Evolutionary conservation across 2,888 invertebrate species (phyloP).

Genomic region (Muschampia plurimacula): DNA sequence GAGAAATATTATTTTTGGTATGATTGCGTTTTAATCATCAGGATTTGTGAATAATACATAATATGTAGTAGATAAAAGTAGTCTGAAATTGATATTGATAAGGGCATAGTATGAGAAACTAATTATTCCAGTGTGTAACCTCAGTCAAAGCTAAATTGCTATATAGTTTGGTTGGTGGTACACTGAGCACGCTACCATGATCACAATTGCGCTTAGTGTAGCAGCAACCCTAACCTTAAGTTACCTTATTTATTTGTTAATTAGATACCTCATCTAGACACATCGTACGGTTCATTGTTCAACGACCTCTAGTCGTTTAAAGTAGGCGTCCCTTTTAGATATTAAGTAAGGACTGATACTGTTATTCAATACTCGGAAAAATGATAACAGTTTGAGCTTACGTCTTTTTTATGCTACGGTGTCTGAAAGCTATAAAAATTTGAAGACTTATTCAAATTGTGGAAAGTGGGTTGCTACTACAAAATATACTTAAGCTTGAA

Average conservation of each 20-base stretch:
- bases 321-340: conserved; percentile 62
- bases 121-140: conserved; percentile 53
- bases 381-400: conserved; percentile 33
- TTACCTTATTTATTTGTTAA: conserved; percentile 74
- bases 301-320: conserved; percentile 51
- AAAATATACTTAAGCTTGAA: too few species aligned
- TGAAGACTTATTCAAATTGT: too few species aligned
- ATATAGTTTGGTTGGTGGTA: conserved; percentile 24
- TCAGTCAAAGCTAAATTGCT: conserved; percentile 43
- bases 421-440: too few species aligned
- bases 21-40: not conserved
- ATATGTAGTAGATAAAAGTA: too few species aligned
- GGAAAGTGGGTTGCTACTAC: too few species aligned
- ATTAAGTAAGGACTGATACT: conserved; percentile 84
- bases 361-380: conserved; percentile 65
- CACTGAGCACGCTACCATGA: conserved; percentile 17
- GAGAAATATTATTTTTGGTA: not conserved
- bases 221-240: conserved; percentile 56
- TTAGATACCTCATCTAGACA: conserved; percentile 58
- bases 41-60: not conserved
- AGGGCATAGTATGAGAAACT: not conserved
- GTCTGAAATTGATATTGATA: too few species aligned
- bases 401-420: not conserved
- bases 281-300: conserved; percentile 50
- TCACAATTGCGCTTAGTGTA: conserved; percentile 40